Evolutionary conservation across 30 jellyfish, hydroid and myxozoan genomes (phyloP).

Genomic region (Rhopilema esculentum): DNA sequence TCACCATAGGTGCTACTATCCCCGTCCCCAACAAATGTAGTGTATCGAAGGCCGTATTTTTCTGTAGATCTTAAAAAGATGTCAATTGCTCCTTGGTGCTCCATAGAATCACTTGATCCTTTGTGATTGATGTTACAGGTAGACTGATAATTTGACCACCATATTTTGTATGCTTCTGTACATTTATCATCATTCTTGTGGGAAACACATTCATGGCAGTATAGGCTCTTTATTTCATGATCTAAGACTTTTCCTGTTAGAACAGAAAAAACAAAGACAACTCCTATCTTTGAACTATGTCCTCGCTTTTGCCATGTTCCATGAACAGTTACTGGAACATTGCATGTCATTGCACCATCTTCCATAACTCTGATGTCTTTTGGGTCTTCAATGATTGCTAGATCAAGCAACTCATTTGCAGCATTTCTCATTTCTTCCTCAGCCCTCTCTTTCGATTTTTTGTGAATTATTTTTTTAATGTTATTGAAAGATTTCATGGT

Average conservation of each 20-base stretch:
- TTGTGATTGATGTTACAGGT: slow-evolving; percentile 17
- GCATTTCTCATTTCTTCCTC: slow-evolving; percentile 37
- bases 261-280: slow-evolving; percentile 39
- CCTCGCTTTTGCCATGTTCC: slow-evolving; percentile 72
- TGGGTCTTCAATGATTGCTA: slow-evolving; percentile 12
- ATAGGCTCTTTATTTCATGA: slow-evolving; percentile 15
- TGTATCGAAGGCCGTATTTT: slow-evolving; percentile 1
- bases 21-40: slow-evolving; percentile 61
- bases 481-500: slow-evolving; percentile 24
- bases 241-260: slow-evolving; percentile 55
- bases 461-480: slow-evolving; percentile 8
- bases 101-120: slow-evolving; percentile 40
- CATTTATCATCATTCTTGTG: slow-evolving; percentile 5
- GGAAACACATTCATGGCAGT: slow-evolving; percentile 41
- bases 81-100: slow-evolving; percentile 14
- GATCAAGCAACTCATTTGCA: slow-evolving; percentile 12
- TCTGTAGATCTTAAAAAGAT: slow-evolving; percentile 18
- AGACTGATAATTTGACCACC: neutral
- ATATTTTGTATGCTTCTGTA: neutral
- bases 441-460: slow-evolving; percentile 10
- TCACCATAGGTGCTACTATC: slow-evolving; percentile 13
- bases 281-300: slow-evolving; percentile 52
- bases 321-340: slow-evolving; percentile 44
- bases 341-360: slow-evolving; percentile 30
- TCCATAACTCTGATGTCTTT: slow-evolving; percentile 6